Percentiles rank a stretch among this genome's conserved stretches.
Evolutionary conservation across 2,797 vertebrate species (phyloP).

Genomic region (Hippoglossus hippoglossus): DNA sequence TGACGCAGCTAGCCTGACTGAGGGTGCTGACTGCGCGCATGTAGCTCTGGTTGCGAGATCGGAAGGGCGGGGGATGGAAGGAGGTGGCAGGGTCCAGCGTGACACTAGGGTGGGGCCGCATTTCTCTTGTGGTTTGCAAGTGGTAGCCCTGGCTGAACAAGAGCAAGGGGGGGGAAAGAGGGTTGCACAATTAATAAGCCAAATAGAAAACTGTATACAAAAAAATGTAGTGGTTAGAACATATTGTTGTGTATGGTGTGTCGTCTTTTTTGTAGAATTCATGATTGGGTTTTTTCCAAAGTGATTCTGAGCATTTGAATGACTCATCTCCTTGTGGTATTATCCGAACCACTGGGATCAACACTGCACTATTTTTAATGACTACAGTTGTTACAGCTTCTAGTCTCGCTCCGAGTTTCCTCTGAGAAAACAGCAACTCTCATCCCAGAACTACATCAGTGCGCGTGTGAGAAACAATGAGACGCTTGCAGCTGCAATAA

Average conservation of each 20-base stretch:
- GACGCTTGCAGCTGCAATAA: slow-evolving; percentile 27
- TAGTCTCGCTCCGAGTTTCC: slow-evolving; percentile 14
- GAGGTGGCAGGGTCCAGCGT: slow-evolving; percentile 93
- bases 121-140: slow-evolving; percentile 93
- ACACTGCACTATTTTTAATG: slow-evolving; percentile 40
- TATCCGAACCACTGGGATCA: slow-evolving; percentile 17
- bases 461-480: slow-evolving; percentile 29
- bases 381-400: slow-evolving; percentile 1
- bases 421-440: slow-evolving; percentile 26
- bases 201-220: slow-evolving; percentile 15
- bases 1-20: slow-evolving; percentile 99
- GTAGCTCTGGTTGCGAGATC: slow-evolving; percentile 99
- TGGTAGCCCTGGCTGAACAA: slow-evolving; percentile 95
- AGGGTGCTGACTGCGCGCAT: slow-evolving; percentile 99
- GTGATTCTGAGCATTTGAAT: slow-evolving; percentile 17
- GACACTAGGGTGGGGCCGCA: slow-evolving; percentile 90
- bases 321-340: slow-evolving; percentile 19
- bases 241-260: not conserved
- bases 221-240: not conserved
- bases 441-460: slow-evolving; percentile 14
- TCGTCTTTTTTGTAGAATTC: slow-evolving; percentile 7
- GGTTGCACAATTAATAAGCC: slow-evolving; percentile 57
- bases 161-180: slow-evolving; percentile 51
- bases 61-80: slow-evolving; percentile 97
- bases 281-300: slow-evolving; percentile 3